Evolutionary conservation across 2,888 invertebrate species (phyloP), one percentile per base, ranked within the genome.

Genomic region (Pseudoips prasinana): DNA sequence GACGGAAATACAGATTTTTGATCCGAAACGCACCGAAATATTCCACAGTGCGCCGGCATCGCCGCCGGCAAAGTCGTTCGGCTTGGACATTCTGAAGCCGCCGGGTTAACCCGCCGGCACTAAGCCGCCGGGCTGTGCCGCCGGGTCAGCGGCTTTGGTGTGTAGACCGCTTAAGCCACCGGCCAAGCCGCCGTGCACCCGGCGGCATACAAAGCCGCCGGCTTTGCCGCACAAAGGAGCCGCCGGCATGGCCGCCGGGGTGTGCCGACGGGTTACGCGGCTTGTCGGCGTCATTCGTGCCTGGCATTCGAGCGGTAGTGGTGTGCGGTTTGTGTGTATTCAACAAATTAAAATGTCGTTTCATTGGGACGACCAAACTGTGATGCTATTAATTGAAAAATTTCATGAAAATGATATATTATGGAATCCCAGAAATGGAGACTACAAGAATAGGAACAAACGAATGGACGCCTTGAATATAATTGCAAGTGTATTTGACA

Each of bases 331-430:
- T 31, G 39, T 39, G 30, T 39, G 24, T 8, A 29, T 40, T 32
- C 32, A 27, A 27, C 29, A 24, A 37, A 31, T 29, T 32, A 38
- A 40, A 42, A 39, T 49, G 43, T 36, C 43, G 46, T 49, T 54
- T 51, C 46, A 51, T 33, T 51, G 54, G 45, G 42, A 48, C 40
- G 46, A 49, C 39, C 45, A 35, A 45, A 43, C 45, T 40, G 48
- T 45, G 45, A 42, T 54, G 38, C 41, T 52, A 41, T 49, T 52
- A 46, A 55, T 55, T 41, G 52, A 52, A 55, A 52, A 52, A 43
- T 49, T 41, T 52, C 52, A 55, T 35, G 46, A 52, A 54, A 45
- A 45, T 44, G 45, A 50, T 45, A 32, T 11, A 44, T 44, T 46
- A 34, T 54, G 51, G 51, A 46, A 46, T 34, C 44, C 51, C 41